A percentile compares a stretch with the other conserved stretches of the same genome.
Conservation (phyloP, 1,140 invertebrate species). For the Drosophila hydei region DNA sequence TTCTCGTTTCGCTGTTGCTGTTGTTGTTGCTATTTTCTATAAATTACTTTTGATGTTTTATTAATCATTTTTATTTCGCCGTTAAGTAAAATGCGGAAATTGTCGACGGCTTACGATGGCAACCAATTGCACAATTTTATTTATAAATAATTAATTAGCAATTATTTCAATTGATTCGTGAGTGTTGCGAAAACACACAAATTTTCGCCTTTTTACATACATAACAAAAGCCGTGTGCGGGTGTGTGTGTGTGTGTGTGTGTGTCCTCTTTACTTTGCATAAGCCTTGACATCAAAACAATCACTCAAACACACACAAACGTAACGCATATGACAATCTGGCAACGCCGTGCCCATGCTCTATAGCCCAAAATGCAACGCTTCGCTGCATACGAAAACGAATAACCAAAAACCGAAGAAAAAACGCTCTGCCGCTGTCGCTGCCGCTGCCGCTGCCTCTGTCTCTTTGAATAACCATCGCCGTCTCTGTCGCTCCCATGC, state of each 20-base stretch:
- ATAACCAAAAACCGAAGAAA: constrained; percentile 21
- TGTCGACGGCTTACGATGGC: constrained; percentile 33
- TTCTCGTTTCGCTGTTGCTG: constrained; percentile 29
- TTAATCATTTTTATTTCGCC: constrained; percentile 64
- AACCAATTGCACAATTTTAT: constrained; percentile 34
- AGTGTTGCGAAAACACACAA: constrained; percentile 6
- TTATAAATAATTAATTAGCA: constrained; percentile 43
- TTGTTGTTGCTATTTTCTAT: constrained; percentile 30
- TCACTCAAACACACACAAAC: constrained; percentile 20
- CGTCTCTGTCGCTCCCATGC: neutral
- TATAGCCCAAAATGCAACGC: constrained; percentile 74
- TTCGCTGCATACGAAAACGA: constrained; percentile 71
- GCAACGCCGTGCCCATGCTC: constrained; percentile 55
- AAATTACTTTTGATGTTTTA: constrained; percentile 71
- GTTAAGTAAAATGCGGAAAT: constrained; percentile 71
- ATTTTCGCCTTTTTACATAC: constrained; percentile 6
- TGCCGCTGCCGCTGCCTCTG: neutral
- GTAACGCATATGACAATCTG: constrained; percentile 71
- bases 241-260: constrained; percentile 22
- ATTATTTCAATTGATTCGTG: constrained; percentile 35
- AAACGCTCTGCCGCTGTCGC: constrained; percentile 1
- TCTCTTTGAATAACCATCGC: neutral
- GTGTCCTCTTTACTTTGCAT: constrained; percentile 38
- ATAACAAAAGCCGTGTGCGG: neutral
- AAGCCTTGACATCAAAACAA: constrained; percentile 71